Evolutionary conservation across 1,140 invertebrate genomes (phyloP).

Genomic region (Musca vetustissima): DNA sequence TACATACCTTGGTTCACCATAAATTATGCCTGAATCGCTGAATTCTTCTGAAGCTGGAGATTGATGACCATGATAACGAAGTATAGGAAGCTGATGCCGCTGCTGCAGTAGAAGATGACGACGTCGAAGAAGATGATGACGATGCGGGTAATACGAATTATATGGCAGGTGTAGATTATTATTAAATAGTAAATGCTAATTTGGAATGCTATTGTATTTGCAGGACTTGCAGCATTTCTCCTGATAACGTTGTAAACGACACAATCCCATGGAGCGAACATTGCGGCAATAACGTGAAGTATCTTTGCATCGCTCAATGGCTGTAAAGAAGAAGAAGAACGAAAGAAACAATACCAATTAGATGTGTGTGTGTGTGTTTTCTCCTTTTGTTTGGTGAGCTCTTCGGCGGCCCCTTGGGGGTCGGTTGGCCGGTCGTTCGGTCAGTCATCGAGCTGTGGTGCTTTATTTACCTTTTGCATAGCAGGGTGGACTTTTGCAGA

Average conservation of each 20-base stretch:
- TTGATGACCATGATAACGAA: not conserved
- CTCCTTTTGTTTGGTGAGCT: too few species aligned
- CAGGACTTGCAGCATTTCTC: slow-evolving; percentile 84
- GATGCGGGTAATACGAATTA: not conserved
- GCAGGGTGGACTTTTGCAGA: slow-evolving; percentile 72
- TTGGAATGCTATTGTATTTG: slow-evolving; percentile 38
- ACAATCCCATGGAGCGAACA: slow-evolving; percentile 80
- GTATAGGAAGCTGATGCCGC: not conserved
- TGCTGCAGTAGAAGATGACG: not conserved
- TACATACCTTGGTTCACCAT: not conserved
- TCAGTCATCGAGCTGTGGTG: not conserved
- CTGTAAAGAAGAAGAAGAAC: slow-evolving; percentile 20
- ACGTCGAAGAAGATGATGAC: not conserved
- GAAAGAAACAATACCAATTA: not conserved
- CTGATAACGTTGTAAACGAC: slow-evolving; percentile 76
- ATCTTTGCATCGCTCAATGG: slow-evolving; percentile 65
- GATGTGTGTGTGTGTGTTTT: not conserved
- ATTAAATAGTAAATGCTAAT: slow-evolving; percentile 19
- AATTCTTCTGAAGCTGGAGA: not conserved
- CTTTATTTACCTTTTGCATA: slow-evolving; percentile 54
- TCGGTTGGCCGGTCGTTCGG: too few species aligned
- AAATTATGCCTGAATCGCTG: not conserved
- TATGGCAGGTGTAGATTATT: slow-evolving; percentile 4
- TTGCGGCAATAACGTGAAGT: slow-evolving; percentile 77
- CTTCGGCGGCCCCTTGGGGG: not conserved